Evolutionary conservation across 2,888 invertebrate species (phyloP), one percentile per base, ranked within the genome.

Genomic region (Ophioninae sp.): DNA sequence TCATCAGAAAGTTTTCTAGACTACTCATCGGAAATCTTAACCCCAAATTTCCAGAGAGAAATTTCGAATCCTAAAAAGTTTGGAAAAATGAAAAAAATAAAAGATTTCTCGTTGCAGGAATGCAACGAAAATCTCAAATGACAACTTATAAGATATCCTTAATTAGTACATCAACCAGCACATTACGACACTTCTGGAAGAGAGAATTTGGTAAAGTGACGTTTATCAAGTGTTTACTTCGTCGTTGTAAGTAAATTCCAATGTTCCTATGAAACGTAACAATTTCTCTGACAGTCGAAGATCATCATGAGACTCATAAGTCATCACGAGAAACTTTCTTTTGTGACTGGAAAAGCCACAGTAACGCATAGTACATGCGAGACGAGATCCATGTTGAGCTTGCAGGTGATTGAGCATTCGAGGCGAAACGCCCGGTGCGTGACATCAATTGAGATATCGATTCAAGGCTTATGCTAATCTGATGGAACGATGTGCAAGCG

Each of bases 391-490:
- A 59, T 10, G 30, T 61, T 39, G 65, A 65, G 65, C 61, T 44
- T 73, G 72, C 37, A 9, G 58, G 64, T 61, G 64, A 77, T 44
- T 72, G 69, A 83, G 71, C 56, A 75, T 78, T 74, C 51, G 61
- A 67, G 71, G 56, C 78, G 68, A 67, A 59, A 74, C 68, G 73
- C 44, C 79, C 37, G 64, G 41, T 59, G 58, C 68, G 20, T 69
- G 64, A 23, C 68, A 44, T 56, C 73, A 41, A 17, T 61, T 17
- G 80, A 74, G 69, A 78, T 81, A 81, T 85, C 72, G 79, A 84
- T 81, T 83, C 84, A 85, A 85, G 86, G 83, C 64, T 86, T 69
- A 79, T 82, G 83, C 81, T 82, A 87, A 86, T 86, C 72, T 75
- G 79, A 61, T 74, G 79, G 72, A 73, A 80, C 80, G n/a, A 6